Conservation (phyloP, 2,113 vertebrate genomes). For the Gallinago paraguaiae region DNA sequence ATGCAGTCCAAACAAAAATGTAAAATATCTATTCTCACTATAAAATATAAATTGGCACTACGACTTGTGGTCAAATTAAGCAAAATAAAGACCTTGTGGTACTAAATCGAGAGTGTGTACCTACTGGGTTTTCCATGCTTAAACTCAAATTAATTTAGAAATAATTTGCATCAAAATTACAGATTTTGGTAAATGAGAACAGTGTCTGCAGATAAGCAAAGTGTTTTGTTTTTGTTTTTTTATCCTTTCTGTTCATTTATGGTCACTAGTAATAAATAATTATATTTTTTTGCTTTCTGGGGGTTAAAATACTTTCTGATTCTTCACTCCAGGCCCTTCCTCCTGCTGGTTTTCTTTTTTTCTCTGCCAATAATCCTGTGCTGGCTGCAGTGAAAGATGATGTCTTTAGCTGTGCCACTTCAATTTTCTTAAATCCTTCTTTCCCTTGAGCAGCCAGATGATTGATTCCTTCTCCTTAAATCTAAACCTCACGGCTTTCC, state of each 20-base stretch:
- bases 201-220: not conserved
- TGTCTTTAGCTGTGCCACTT: not conserved
- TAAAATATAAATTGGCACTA: not conserved
- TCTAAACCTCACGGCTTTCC: not conserved
- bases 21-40: not conserved
- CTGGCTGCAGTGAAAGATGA: not conserved
- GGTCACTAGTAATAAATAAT: not conserved
- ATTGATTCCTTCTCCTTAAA: constrained; percentile 6
- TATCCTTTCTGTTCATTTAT: not conserved
- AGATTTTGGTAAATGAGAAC: not conserved
- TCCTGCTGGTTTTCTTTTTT: not conserved
- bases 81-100: not conserved
- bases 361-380: not conserved
- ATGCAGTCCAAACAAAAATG: not conserved
- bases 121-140: not conserved
- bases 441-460: not conserved
- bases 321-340: not conserved
- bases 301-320: not conserved
- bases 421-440: not conserved
- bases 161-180: not conserved
- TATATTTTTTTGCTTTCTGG: not conserved
- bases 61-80: not conserved
- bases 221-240: not conserved
- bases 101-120: not conserved
- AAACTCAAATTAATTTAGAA: not conserved